These are phyloP conservation scores for Bombus waltoni DNA, from an alignment of 1,140 invertebrate genomes.

Conservation along the genomic window DNA sequence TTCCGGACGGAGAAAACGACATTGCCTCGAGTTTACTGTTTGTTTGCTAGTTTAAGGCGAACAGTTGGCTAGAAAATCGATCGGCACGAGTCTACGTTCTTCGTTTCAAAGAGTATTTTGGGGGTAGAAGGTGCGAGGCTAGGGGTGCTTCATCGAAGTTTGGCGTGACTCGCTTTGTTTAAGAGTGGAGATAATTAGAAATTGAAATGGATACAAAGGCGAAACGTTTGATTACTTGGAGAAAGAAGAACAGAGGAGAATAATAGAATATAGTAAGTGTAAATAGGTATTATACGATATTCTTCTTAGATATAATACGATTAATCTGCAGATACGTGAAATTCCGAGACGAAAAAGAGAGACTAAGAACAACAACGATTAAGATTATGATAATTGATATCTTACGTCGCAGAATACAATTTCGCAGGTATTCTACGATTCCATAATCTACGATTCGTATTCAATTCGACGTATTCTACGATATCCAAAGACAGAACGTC, in stretches of 20 bases:
- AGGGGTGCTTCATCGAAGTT: not conserved
- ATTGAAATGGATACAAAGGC: not conserved
- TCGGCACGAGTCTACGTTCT: not conserved
- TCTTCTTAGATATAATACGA: not conserved
- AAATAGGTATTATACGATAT: not conserved
- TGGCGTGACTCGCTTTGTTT: not conserved
- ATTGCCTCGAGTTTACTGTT: not conserved
- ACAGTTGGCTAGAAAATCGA: not conserved
- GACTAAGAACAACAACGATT: not conserved
- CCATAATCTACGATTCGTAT: not conserved
- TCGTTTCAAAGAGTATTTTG: not conserved
- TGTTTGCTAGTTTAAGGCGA: constrained; percentile 10
- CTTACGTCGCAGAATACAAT: not conserved
- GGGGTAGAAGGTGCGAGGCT: not conserved
- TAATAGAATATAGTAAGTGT: no score
- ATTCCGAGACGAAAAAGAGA: not conserved
- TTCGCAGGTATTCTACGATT: not conserved
- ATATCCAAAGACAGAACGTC: not conserved
- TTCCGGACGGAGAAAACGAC: not conserved
- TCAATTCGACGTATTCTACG: not conserved
- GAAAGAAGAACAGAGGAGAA: not conserved
- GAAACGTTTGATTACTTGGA: not conserved
- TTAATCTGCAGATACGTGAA: not conserved
- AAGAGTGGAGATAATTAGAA: not conserved
- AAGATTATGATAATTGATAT: not conserved